A percentile compares a stretch with the other conserved stretches of the same genome.
Evolutionary conservation across 2,113 vertebrate genomes (phyloP).

Genomic region (Myiagra hebetior): DNA sequence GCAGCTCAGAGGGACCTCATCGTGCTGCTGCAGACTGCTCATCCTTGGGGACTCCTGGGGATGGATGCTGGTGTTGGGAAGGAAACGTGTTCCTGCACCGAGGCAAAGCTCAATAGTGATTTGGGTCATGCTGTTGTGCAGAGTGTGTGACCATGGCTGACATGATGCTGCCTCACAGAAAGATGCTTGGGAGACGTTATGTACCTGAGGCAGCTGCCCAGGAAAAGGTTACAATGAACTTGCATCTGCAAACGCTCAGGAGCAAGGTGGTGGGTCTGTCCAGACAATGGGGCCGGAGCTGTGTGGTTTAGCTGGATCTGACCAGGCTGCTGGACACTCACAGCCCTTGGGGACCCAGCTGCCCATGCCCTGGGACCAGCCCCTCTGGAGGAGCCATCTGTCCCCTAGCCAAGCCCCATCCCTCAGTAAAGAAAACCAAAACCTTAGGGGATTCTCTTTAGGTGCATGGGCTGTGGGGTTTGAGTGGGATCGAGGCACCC

Average conservation of each 20-base stretch:
- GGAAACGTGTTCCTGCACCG: fast-evolving
- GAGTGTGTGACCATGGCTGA: fast-evolving
- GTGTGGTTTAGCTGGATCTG: not conserved
- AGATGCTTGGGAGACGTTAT: not conserved
- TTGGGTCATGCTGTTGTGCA: not conserved
- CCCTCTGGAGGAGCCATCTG: fast-evolving
- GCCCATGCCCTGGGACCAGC: not conserved
- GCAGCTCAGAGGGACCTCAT: not conserved
- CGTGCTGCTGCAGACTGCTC: not conserved
- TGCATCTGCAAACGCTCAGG: fast-evolving
- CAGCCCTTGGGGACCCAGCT: not conserved
- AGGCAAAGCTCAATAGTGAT: fast-evolving
- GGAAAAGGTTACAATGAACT: not conserved
- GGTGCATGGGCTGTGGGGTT: not conserved
- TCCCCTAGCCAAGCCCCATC: not conserved
- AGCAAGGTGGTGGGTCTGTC: not conserved
- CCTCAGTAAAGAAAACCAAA: not conserved
- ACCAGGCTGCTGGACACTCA: fast-evolving
- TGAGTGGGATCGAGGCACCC: fast-evolving
- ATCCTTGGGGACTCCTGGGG: fast-evolving
- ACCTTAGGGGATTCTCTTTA: fast-evolving
- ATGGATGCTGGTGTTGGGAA: fast-evolving
- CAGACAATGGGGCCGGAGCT: fast-evolving
- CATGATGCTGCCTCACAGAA: not conserved
- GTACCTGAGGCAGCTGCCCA: not conserved